Conservation (phyloP, 2,797 vertebrate species). For the Sebastes hubbsi region DNA sequence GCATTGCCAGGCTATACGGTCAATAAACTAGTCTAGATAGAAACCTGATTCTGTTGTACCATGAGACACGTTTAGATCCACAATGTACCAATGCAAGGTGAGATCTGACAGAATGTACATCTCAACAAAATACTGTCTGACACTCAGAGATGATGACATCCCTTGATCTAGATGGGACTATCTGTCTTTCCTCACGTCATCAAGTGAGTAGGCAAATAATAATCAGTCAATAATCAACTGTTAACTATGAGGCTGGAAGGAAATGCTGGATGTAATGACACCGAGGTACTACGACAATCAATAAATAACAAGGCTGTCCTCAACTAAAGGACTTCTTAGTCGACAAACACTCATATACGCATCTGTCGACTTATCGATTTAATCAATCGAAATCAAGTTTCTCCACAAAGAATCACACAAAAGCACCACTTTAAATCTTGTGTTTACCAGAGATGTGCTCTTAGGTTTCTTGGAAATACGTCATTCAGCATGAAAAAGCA, state of each 20-base stretch:
- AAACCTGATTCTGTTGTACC: background rate
- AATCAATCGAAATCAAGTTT: background rate
- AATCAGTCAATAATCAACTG: background rate
- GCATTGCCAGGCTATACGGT: conserved; percentile 10
- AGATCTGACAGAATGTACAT: conserved; percentile 14
- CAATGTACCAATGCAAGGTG: background rate
- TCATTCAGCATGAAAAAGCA: background rate
- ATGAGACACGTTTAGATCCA: background rate
- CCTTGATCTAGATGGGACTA: background rate
- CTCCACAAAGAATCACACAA: background rate
- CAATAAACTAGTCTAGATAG: conserved; percentile 5
- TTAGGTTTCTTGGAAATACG: background rate
- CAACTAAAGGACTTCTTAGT: no score
- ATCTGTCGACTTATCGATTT: background rate
- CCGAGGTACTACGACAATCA: background rate
- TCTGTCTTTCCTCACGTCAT: background rate
- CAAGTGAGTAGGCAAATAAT: background rate
- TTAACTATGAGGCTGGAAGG: background rate
- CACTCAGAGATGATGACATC: no score
- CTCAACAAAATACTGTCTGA: background rate
- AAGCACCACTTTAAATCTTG: background rate
- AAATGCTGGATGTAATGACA: background rate
- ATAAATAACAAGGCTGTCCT: background rate
- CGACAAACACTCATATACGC: background rate
- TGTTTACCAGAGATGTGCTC: background rate